Percentiles rank a stretch among this genome's conserved stretches.
Evolutionary conservation across 2,888 invertebrate genomes (phyloP).

Genomic region (Lumbricus terrestris): DNA sequence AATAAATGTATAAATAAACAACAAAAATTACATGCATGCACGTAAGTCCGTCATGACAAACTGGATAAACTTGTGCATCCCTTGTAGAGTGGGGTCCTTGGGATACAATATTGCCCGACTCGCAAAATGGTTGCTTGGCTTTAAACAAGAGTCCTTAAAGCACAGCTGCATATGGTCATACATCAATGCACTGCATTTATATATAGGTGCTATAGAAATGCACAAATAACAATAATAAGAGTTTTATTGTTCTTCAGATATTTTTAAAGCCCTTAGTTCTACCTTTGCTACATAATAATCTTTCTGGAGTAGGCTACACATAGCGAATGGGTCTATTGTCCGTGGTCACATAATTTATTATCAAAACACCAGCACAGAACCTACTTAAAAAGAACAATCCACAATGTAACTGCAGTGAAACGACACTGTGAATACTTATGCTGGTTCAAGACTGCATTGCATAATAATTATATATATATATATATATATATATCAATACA

Average conservation of each 20-base stretch:
- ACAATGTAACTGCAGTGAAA: neutral
- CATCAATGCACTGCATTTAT: neutral
- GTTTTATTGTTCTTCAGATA: neutral
- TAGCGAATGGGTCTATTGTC: neutral
- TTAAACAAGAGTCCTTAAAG: neutral
- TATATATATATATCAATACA: too few relatives aligned
- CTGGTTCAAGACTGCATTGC: neutral
- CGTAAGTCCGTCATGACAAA: too few relatives aligned
- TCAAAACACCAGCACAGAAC: neutral
- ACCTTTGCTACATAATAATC: neutral
- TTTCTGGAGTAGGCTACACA: neutral
- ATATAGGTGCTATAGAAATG: neutral
- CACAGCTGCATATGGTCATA: neutral
- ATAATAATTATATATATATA: too few relatives aligned
- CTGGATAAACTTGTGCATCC: neutral
- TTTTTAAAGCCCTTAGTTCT: neutral
- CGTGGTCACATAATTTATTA: neutral
- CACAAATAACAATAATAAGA: neutral
- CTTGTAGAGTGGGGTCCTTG: neutral
- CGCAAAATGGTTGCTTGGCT: neutral
- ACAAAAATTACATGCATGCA: neutral
- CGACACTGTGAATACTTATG: neutral
- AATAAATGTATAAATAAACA: neutral
- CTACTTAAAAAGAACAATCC: neutral
- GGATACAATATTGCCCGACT: neutral